These are phyloP conservation scores for Cyprinus carpio DNA, from an alignment of 2,113 vertebrate species.

Conservation along the genomic window DNA sequence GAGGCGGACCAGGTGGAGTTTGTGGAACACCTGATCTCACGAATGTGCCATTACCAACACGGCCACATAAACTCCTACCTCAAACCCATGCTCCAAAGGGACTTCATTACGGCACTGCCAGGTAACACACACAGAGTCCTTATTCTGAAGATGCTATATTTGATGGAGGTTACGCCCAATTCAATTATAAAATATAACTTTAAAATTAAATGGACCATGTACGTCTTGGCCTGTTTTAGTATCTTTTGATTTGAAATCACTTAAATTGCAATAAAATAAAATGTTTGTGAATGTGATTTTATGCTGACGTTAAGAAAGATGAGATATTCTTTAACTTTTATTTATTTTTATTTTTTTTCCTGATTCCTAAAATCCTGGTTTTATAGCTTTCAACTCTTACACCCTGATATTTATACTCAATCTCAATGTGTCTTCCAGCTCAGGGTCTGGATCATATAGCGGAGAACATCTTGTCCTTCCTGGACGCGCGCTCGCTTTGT, in stretches of 20 bases:
- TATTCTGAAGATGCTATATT: background rate
- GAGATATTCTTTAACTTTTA: too few species aligned
- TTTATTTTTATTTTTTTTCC: too few species aligned
- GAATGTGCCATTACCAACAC: constrained; percentile 99
- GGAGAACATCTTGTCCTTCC: constrained; percentile 97
- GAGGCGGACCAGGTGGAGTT: constrained; percentile 99
- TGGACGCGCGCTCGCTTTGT: constrained; percentile 94
- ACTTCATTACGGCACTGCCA: constrained; percentile 98
- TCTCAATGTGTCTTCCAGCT: constrained; percentile 71
- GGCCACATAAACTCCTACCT: constrained; percentile 99
- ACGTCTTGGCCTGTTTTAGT: background rate
- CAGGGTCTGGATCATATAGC: constrained; percentile 99
- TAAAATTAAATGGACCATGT: background rate
- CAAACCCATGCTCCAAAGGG: constrained; percentile 99
- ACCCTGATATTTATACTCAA: too few species aligned
- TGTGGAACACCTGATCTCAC: constrained; percentile 98
- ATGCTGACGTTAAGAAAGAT: too few species aligned
- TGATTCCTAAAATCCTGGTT: too few species aligned
- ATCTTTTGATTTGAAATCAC: background rate
- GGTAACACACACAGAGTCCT: constrained; percentile 69
- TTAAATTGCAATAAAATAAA: too few species aligned
- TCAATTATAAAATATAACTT: background rate
- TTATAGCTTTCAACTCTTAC: too few species aligned
- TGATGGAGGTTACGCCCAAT: background rate
- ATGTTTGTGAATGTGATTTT: too few species aligned